These are phyloP conservation scores for Caretta caretta DNA, from an alignment of 2,113 vertebrate species.

Conservation along the genomic window DNA sequence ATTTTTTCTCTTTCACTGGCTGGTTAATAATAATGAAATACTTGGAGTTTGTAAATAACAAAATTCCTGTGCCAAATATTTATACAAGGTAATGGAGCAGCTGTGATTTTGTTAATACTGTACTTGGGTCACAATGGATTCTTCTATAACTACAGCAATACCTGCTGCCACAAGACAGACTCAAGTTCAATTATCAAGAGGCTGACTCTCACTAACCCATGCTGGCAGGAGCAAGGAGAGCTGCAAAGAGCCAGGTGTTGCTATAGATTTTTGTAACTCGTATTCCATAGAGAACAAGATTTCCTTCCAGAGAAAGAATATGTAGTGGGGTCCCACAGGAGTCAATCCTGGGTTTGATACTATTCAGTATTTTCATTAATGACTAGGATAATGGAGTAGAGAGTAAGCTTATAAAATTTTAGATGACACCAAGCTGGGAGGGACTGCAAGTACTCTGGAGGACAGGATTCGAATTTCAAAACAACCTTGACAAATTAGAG, in stretches of 20 bases:
- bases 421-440: neutral
- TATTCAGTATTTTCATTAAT: neutral
- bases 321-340: neutral
- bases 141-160: constrained; percentile 35
- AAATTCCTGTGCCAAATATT: constrained; percentile 75
- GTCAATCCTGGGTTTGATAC: neutral
- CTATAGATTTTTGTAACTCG: neutral
- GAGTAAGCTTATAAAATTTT: neutral
- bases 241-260: neutral
- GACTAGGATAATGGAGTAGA: neutral
- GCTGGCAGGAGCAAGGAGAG: neutral
- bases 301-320: constrained; percentile 4
- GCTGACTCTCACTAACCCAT: neutral
- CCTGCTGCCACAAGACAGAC: neutral
- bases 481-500: neutral
- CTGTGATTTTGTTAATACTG: constrained; percentile 60
- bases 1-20: constrained; percentile 46
- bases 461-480: neutral
- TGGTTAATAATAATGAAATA: constrained; percentile 75
- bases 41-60: constrained; percentile 72
- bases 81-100: constrained; percentile 75
- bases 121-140: neutral
- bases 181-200: neutral
- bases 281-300: neutral
- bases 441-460: neutral